Evolutionary conservation across 2,113 vertebrate species (phyloP), one percentile per base, ranked within the genome.

Genomic region (Trogon surrucura): DNA sequence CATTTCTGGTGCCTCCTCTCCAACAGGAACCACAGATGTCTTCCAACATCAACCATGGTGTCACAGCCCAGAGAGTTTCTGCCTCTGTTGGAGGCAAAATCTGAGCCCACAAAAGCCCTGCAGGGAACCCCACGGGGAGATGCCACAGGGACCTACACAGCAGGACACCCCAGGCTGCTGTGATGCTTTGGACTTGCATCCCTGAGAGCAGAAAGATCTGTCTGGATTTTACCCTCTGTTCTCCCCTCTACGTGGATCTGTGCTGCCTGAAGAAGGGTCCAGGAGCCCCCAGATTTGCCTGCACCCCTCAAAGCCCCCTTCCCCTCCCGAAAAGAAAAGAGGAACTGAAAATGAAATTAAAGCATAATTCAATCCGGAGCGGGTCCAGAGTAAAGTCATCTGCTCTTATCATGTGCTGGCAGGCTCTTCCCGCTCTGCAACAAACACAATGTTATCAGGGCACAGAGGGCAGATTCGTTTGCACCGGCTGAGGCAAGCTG

Each of bases 361-460:
- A 96, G 93, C 94, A 92, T 95, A 97, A 97, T 96, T 96, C 96
- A 97, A 96, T 96, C 95, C 92, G 77, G 83, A 97, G 96, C 14
- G 0, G 84, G 93, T 96, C 93, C 97, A 81, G 95, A 92, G 94
- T 97, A 96, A 93, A 96, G 95, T 94, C 95, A 94, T 94, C 93
- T 95, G 91, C 91, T 95, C 96, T 97, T 97, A 97, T 97, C 97
- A 83, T 93, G 65, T 65, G 51, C 96, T 89, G 93, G 93, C 97
- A 97, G 97, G 93, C 95, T 96, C 96, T 95, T 94, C 95, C 94
- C 94, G 74, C 96, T 88, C 91, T 18, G 72, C 79, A 85, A 96
- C 91, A 96, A 96, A 97, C 96, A 97, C 97, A 97, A 96, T 95
- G 96, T 96, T 97, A 96, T 96, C 97, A 97, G 93, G 94, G 91